Evolutionary conservation across 2,888 invertebrate species (phyloP).

Genomic region (Nomada flava): DNA sequence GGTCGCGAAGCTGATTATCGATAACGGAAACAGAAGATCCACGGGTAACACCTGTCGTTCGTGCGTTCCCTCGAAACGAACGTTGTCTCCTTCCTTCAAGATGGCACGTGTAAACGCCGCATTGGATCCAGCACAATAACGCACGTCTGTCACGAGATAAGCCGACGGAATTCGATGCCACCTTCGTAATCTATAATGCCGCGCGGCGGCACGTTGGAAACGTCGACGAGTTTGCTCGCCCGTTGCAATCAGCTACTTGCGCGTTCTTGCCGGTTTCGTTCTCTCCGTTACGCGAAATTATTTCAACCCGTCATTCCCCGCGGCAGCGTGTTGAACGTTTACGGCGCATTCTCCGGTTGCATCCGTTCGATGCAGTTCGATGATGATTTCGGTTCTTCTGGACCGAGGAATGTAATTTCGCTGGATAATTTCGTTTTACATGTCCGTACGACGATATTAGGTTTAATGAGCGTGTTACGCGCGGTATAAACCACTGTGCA

Average conservation of each 20-base stretch:
- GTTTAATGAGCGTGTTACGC: background rate
- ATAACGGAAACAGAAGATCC: conserved; percentile 40
- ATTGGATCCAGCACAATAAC: conserved; percentile 27
- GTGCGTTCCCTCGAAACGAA: conserved; percentile 24
- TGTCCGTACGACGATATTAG: no score
- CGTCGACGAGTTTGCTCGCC: conserved; percentile 39
- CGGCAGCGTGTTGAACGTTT: conserved; percentile 20
- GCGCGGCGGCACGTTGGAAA: conserved; percentile 40
- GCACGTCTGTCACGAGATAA: conserved; percentile 56
- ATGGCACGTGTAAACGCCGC: conserved; percentile 32
- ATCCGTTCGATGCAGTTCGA: background rate
- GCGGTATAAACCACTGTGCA: background rate
- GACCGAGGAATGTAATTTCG: background rate
- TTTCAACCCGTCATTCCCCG: conserved; percentile 53
- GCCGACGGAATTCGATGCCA: conserved; percentile 73
- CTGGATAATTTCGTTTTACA: background rate
- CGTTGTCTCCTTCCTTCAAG: conserved; percentile 34
- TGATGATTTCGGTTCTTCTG: conserved; percentile 1
- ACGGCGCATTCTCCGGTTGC: background rate
- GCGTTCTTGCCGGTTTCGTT: conserved; percentile 35
- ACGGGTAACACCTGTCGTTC: conserved; percentile 31
- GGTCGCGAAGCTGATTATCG: conserved; percentile 73
- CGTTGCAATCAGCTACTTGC: conserved; percentile 63
- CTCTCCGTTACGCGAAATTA: conserved; percentile 71
- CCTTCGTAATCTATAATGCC: conserved; percentile 69